Evolutionary conservation across 2,797 vertebrate species (phyloP).

Genomic region (Poecilia gillii): DNA sequence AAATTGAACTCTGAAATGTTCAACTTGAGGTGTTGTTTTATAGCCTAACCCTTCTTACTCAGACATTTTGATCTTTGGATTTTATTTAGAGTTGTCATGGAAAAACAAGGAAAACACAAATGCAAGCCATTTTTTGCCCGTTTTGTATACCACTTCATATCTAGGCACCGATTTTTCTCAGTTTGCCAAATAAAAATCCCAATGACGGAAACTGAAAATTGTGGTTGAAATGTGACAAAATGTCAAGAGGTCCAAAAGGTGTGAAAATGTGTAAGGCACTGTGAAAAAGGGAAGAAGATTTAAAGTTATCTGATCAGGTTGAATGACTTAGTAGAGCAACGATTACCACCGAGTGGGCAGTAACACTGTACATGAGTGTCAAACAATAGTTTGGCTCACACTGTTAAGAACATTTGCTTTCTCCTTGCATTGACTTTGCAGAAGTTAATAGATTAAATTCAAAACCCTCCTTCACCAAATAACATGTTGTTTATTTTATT

Average conservation of each 20-base stretch:
- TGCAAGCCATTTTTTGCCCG: not conserved
- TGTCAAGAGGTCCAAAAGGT: not conserved
- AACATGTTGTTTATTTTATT: conserved; percentile 23
- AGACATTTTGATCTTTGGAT: not conserved
- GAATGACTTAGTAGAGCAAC: not conserved
- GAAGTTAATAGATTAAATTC: conserved; percentile 47
- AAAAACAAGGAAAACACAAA: not conserved
- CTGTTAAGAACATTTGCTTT: conserved; percentile 41
- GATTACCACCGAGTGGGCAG: not conserved
- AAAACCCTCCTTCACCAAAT: conserved; percentile 18
- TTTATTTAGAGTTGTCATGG: not conserved
- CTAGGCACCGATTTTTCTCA: not conserved
- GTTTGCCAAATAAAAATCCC: not conserved
- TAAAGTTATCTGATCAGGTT: not conserved
- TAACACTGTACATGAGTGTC: conserved; percentile 31
- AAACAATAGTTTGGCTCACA: conserved; percentile 38
- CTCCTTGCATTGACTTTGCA: conserved; percentile 50
- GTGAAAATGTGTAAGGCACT: not conserved
- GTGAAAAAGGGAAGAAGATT: not conserved
- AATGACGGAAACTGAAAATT: not conserved
- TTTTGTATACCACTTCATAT: not conserved
- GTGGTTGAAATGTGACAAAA: not conserved
- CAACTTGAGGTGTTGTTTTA: not conserved
- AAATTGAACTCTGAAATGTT: not conserved
- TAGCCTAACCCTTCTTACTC: not conserved